Conservation (phyloP, 1,140 invertebrate genomes). For the Anoplolepis gracilipes region DNA sequence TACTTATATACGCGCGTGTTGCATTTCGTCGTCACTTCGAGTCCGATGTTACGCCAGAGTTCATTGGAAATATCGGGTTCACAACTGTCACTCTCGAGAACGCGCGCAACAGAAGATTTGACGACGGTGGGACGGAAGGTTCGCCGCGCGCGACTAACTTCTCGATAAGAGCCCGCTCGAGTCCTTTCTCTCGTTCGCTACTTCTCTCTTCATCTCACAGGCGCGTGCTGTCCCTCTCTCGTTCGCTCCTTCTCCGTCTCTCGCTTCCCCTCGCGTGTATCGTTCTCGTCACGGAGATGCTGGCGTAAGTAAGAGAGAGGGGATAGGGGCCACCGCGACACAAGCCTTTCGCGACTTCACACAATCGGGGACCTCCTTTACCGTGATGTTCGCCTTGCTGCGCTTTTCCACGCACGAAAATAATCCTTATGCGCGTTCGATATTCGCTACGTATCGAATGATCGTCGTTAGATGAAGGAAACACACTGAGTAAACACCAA, state of each 20-base stretch:
- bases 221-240: constrained; percentile 15
- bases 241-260: neutral
- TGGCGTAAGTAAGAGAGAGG: neutral
- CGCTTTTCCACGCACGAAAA: neutral
- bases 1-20: no score
- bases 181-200: constrained; percentile 36
- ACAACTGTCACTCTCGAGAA: constrained; percentile 66
- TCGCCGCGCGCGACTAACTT: constrained; percentile 74
- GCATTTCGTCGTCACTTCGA: no score
- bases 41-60: neutral
- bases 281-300: constrained; percentile 23
- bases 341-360: constrained; percentile 58
- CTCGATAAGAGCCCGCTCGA: constrained; percentile 60
- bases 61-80: constrained; percentile 30
- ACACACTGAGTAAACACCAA: constrained; percentile 25
- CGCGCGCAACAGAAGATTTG: constrained; percentile 66
- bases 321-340: constrained; percentile 34
- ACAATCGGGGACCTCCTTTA: constrained; percentile 22
- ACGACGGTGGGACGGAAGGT: constrained; percentile 70
- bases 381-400: neutral
- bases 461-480: neutral
- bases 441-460: neutral
- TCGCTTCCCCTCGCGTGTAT: constrained; percentile 5
- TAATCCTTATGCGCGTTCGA: neutral
- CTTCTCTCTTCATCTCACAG: neutral